Conservation (phyloP, 2,888 invertebrate genomes). For the Lampropteryx suffumata region DNA sequence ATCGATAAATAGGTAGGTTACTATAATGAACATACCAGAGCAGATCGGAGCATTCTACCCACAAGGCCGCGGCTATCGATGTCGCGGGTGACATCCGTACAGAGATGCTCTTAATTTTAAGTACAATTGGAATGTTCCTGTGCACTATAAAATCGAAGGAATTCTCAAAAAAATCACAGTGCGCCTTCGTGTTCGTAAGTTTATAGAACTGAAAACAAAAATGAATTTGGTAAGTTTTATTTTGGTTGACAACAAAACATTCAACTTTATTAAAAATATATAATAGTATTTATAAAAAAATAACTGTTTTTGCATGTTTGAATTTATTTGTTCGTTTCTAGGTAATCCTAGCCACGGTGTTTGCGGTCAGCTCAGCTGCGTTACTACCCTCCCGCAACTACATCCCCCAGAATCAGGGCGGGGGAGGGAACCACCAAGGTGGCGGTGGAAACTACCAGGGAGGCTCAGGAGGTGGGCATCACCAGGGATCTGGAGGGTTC, state of each 20-base stretch:
- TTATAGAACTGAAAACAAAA: slow-evolving; percentile 26
- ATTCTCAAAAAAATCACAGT: slow-evolving; percentile 49
- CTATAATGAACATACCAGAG: slow-evolving; percentile 22
- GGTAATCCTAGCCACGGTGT: slow-evolving; percentile 47
- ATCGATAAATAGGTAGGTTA: slow-evolving; percentile 19
- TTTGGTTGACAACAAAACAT: background rate
- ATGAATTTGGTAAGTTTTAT: slow-evolving; percentile 58
- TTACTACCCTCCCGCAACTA: slow-evolving; percentile 57
- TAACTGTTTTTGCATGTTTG: no score
- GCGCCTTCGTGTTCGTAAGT: slow-evolving; percentile 33
- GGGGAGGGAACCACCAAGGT: slow-evolving; percentile 4
- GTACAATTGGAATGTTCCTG: slow-evolving; percentile 41
- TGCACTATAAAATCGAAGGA: slow-evolving; percentile 56
- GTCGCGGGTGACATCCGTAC: slow-evolving; percentile 46
- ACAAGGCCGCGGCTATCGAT: slow-evolving; percentile 51
- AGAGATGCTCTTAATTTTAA: slow-evolving; percentile 31
- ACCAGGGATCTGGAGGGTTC: slow-evolving; percentile 22
- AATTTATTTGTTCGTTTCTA: slow-evolving; percentile 33
- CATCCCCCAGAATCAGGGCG: slow-evolving; percentile 46
- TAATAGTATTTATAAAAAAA: no score
- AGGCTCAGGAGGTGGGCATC: slow-evolving; percentile 1
- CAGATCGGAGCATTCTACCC: slow-evolving; percentile 39
- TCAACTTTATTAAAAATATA: background rate
- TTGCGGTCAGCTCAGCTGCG: slow-evolving; percentile 53
- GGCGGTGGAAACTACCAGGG: slow-evolving; percentile 3